A percentile compares a stretch with the other conserved stretches of the same genome.
Evolutionary conservation across 2,888 invertebrate genomes (phyloP).

Genomic region (Protonemura montana): DNA sequence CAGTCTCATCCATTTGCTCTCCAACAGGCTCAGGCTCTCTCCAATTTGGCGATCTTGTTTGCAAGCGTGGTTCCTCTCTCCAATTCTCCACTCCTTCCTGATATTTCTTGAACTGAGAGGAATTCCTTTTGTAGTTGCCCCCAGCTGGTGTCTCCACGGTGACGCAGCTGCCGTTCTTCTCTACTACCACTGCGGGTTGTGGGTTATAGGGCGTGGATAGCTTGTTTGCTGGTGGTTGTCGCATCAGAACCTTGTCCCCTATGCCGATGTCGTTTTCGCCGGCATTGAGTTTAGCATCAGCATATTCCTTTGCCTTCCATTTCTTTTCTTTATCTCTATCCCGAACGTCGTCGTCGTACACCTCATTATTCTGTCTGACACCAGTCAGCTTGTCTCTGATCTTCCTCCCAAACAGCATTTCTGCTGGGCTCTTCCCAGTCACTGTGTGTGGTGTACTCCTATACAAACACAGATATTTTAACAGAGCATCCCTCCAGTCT

Average conservation of each 20-base stretch:
- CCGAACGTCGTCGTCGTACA: neutral
- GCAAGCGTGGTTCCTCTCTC: too few species aligned
- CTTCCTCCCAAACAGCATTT: neutral
- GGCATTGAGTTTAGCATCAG: neutral
- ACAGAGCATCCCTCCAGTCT: neutral
- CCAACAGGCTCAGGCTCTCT: too few species aligned
- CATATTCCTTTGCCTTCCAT: neutral
- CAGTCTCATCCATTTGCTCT: too few species aligned
- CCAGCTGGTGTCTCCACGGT: neutral
- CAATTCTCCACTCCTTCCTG: too few species aligned
- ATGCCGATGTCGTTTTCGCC: neutral
- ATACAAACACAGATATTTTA: neutral
- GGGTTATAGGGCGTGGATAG: constrained; percentile 10
- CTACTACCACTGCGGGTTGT: neutral
- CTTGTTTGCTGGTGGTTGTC: neutral
- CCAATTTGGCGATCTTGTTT: too few species aligned
- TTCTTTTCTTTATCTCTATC: neutral
- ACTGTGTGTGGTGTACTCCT: constrained; percentile 15
- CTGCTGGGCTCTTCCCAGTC: constrained; percentile 7
- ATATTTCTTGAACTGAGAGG: neutral
- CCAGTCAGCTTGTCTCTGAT: neutral
- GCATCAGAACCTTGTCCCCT: constrained; percentile 5
- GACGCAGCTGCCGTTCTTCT: constrained; percentile 10
- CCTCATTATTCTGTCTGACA: neutral
- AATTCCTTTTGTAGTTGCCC: neutral